A percentile compares a stretch with the other conserved stretches of the same genome.
Evolutionary conservation across 2,888 invertebrate species (phyloP).

Genomic region (Zaprionus bogoriensis): DNA sequence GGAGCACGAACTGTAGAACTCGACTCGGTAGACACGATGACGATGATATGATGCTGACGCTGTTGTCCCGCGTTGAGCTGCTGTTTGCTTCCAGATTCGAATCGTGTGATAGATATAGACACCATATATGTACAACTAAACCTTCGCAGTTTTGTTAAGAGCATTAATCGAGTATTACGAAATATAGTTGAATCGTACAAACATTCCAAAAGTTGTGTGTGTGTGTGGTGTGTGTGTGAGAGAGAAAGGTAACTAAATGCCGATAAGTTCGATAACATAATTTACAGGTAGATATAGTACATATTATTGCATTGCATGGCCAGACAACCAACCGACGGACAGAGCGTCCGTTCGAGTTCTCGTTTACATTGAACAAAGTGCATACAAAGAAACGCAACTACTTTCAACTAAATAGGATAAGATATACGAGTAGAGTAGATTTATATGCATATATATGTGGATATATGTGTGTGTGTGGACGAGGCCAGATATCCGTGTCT

Average conservation of each 20-base stretch:
- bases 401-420: constrained; percentile 60
- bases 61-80: constrained; percentile 48
- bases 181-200: constrained; percentile 59
- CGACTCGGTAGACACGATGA: no score
- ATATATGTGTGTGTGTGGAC: no score
- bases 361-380: constrained; percentile 49
- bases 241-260: constrained; percentile 37
- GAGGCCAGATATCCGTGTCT: constrained; percentile 1
- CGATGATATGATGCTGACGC: neutral
- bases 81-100: constrained; percentile 38
- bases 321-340: constrained; percentile 18
- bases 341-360: neutral
- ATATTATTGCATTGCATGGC: constrained; percentile 40
- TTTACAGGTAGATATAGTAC: constrained; percentile 41
- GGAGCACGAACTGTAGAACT: no score
- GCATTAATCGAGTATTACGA: constrained; percentile 40
- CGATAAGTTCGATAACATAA: constrained; percentile 41
- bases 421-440: constrained; percentile 13
- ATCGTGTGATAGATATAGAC: neutral
- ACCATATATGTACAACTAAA: constrained; percentile 62
- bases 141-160: constrained; percentile 77
- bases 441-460: neutral
- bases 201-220: constrained; percentile 70
- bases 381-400: constrained; percentile 65
- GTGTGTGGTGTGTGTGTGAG: constrained; percentile 28